phyloP scores from a whole-genome alignment of 2,888 invertebrate genomes.

The Hyppa rectilinea region DNA sequence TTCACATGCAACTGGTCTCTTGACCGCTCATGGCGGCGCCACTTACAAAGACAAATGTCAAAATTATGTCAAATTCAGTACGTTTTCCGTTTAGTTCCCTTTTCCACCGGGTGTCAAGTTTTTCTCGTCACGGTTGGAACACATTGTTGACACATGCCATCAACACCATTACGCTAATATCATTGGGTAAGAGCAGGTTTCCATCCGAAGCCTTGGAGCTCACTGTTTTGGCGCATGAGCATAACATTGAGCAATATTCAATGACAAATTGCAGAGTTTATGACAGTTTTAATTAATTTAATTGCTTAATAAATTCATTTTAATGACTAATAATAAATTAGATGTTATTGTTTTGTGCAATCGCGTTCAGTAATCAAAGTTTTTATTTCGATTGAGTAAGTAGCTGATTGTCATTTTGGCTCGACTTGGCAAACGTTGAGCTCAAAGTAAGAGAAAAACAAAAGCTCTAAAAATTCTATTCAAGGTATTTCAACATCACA shows the following conservation, averaged over 20 bases:
- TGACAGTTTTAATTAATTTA: constrained; percentile 23
- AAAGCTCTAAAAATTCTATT: not conserved
- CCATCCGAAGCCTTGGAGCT: constrained; percentile 51
- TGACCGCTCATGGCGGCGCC: not conserved
- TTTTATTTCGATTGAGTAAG: not conserved
- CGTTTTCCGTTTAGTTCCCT: not conserved
- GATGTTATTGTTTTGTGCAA: constrained; percentile 1
- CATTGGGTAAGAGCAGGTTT: constrained; percentile 51
- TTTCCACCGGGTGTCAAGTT: constrained; percentile 10
- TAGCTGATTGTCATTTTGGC: not conserved
- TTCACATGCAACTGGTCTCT: not conserved
- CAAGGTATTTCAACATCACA: not conserved
- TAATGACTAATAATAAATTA: constrained; percentile 15
- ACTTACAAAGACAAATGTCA: not conserved
- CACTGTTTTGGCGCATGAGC: constrained; percentile 26
- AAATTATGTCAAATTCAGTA: not conserved
- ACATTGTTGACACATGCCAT: constrained; percentile 54
- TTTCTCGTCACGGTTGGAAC: constrained; percentile 10
- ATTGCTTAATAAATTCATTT: constrained; percentile 22
- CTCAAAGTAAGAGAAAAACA: not conserved
- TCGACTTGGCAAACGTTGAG: constrained; percentile 1
- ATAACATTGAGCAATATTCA: constrained; percentile 42
- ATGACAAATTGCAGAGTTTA: constrained; percentile 47
- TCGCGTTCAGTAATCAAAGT: not conserved
- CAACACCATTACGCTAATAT: constrained; percentile 54